These are phyloP conservation scores for Orchesellides sinensis DNA, from an alignment of 2,888 invertebrate genomes.

Conservation along the genomic window DNA sequence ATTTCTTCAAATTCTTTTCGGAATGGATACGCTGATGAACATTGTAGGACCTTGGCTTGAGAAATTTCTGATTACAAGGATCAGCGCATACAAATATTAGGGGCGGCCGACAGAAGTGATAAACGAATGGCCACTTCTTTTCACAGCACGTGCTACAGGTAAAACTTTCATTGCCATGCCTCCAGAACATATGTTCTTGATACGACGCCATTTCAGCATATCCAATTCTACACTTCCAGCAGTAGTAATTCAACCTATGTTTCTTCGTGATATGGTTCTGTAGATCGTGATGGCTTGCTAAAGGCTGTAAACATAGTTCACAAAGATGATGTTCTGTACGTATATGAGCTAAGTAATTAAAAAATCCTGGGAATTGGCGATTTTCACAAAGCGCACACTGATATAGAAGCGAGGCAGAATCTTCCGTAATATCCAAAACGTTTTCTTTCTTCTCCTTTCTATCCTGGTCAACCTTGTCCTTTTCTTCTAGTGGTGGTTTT, in stretches of 20 bases:
- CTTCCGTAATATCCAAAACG: slow-evolving; percentile 6
- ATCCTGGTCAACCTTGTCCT: background rate
- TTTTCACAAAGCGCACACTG: slow-evolving; percentile 84
- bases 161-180: slow-evolving; percentile 93
- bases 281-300: slow-evolving; percentile 86
- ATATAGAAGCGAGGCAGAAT: slow-evolving; percentile 83
- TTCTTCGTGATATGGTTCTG: slow-evolving; percentile 92
- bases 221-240: slow-evolving; percentile 91
- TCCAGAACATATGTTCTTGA: slow-evolving; percentile 94
- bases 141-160: slow-evolving; percentile 90
- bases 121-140: slow-evolving; percentile 94
- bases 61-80: slow-evolving; percentile 86
- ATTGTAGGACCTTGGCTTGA: slow-evolving; percentile 86
- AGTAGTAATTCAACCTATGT: slow-evolving; percentile 90
- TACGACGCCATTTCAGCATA: slow-evolving; percentile 93
- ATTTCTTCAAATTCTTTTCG: slow-evolving; percentile 84
- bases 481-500: no score
- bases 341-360: slow-evolving; percentile 91
- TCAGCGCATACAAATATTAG: slow-evolving; percentile 86
- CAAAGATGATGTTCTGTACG: slow-evolving; percentile 90
- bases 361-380: slow-evolving; percentile 89
- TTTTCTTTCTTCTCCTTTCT: slow-evolving; percentile 21
- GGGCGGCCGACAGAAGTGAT: slow-evolving; percentile 93
- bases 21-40: slow-evolving; percentile 90
- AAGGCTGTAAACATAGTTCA: slow-evolving; percentile 90